Conservation (phyloP, 1,140 invertebrate genomes). For the Drosophila bocki region DNA sequence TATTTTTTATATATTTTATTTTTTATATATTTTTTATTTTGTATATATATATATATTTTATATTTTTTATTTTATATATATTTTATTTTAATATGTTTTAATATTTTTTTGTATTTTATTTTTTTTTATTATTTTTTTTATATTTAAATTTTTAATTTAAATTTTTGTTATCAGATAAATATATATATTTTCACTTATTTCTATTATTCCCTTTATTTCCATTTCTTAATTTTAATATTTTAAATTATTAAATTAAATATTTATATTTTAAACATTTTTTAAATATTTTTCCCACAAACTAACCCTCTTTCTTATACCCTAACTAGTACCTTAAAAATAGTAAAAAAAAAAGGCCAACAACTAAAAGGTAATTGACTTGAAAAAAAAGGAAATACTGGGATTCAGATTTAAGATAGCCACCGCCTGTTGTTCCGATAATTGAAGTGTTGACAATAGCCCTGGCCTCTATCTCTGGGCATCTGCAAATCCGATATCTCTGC, state of each 20-base stretch:
- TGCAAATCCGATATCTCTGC: conserved; percentile 19
- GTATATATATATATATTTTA: too few relatives aligned
- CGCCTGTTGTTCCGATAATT: conserved; percentile 49
- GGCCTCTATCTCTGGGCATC: conserved; percentile 18
- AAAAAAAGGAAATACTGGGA: neutral
- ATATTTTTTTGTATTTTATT: too few relatives aligned
- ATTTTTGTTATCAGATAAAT: too few relatives aligned
- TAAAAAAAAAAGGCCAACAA: neutral
- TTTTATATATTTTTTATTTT: neutral
- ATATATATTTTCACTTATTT: neutral
- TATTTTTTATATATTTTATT: neutral
- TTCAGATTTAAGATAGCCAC: conserved; percentile 20
- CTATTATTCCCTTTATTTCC: too few relatives aligned
- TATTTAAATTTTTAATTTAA: too few relatives aligned
- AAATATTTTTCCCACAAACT: too few relatives aligned
- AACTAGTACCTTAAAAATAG: neutral
- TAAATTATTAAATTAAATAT: too few relatives aligned
- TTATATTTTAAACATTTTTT: neutral
- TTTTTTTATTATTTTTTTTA: too few relatives aligned
- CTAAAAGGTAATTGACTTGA: conserved; percentile 1
- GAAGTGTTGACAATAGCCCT: conserved; percentile 44
- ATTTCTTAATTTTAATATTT: too few relatives aligned
- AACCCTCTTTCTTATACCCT: neutral
- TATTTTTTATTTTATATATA: too few relatives aligned
- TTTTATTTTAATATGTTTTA: neutral